Evolutionary conservation across 2,797 vertebrate species (phyloP), one percentile per base, ranked within the genome.

Genomic region (Falco naumanni): DNA sequence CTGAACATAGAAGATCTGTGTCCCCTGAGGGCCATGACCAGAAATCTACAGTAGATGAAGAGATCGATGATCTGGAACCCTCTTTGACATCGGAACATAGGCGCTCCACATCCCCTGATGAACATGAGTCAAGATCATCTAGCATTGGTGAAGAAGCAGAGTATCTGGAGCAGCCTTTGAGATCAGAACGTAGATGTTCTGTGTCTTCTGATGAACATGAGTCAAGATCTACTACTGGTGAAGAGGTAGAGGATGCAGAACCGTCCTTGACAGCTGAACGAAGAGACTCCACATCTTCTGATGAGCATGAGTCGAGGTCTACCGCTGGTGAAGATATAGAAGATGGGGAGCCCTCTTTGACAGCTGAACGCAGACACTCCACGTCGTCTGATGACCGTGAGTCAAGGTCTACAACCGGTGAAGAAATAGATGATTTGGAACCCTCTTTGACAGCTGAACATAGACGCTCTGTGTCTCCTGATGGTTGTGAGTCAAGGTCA

Each of bases 341-440:
- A 51, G 96, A 96, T 63, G 51, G 60, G 34, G 98, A 98, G 28
- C 96, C 97, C 33, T 98, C 97, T 4, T 93, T 97, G 83, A 92
- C 96, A 70, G 97, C 96, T 90, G 96, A 97, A 84, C 95, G 97
- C 45, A 98, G 98, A 70, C 96, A 98, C 11, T 98, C 98, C 53
- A 97, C 96, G 1, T 98, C 98, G 31, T 98, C 98, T 57, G 98
- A 98, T 91, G 96, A 96, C 21, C 93, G 0, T 10, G 96, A 97
- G 33, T 97, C 96, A 0, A 91, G 93, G 47, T 97, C 96, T 81
- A 90, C 94, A 26, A 45, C 79, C 76, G 96, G 90, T 45, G 96
- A 97, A 51, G 96, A 96, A 81, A 28, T 16, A 15, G 96, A 97
- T 59, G 96, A 96, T 88, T 41, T 75, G 48, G 93, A 90, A 26